Evolutionary conservation across 2,797 vertebrate genomes (phyloP), one percentile per base, ranked within the genome.

Genomic region (Tokudaia muenninki): DNA sequence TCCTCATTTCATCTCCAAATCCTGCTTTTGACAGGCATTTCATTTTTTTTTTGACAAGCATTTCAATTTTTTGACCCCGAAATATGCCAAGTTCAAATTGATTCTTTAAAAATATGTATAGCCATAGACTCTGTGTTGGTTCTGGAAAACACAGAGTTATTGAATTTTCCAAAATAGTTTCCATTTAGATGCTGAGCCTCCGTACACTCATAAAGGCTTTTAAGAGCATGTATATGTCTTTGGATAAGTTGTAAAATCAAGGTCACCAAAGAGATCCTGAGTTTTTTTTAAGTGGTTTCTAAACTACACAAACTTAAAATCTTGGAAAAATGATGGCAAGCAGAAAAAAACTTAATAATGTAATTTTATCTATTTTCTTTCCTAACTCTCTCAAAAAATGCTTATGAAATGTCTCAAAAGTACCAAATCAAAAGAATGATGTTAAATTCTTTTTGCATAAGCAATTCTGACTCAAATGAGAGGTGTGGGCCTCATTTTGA

Each of bases 251-350:
- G 34, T 37, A 77, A 94, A 94, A 86, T 83, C 79, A 90, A 11
- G 1, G 34, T 80, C 82, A 91, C 31, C 24, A 70, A 87, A 94
- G 22, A 21, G 24, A 86, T 79, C 61, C 13, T 44, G 41, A 21
- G 44, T 63, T 47, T 94, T 92, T 92, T 94, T 94, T 75, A 95
- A 78, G 8, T 86, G 37, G 34, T 89, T 80, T 96, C 67, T 79
- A 61, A 21, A 14, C 3, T n/a, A 86, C 21, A 75, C 13, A 47
- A 91, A 61, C 41, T 74, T 91, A 92, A 89, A 89, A n/a, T 90
- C 17, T 87, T 72, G 8, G 65, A 2, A 41, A 94, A 96, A 55
- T 87, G 3, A 72, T 37, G 19, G 82, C 31, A 93, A 91, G 47
- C 34, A 74, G 50, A 52, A 31, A 72, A 86, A 81, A 94, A 59